Evolutionary conservation across 2,113 vertebrate genomes (phyloP).

Genomic region (Alexandromys fortis): DNA sequence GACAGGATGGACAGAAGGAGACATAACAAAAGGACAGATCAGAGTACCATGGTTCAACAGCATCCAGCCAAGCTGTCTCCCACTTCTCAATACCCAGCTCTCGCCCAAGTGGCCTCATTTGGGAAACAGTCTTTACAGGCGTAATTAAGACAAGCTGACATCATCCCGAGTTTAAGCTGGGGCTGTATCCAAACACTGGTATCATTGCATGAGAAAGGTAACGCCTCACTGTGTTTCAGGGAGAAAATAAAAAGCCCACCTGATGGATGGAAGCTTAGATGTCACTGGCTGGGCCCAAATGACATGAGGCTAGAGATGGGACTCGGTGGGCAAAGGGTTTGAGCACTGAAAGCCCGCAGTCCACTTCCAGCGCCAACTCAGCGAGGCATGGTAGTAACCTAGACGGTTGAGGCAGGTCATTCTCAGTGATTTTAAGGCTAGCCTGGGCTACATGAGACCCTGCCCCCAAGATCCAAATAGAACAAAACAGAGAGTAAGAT

Average conservation of each 20-base stretch:
- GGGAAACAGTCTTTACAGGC: not conserved
- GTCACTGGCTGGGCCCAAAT: not conserved
- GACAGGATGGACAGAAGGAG: not conserved
- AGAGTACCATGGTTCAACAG: not conserved
- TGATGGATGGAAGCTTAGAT: not conserved
- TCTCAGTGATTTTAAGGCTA: not conserved
- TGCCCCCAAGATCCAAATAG: not conserved
- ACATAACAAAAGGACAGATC: not conserved
- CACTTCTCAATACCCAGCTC: not conserved
- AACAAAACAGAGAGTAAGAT: not conserved
- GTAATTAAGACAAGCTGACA: not conserved
- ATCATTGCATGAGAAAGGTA: not conserved
- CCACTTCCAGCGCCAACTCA: not conserved
- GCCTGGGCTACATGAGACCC: not conserved
- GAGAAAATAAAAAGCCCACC: not conserved
- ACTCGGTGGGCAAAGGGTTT: not conserved
- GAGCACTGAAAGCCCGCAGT: not conserved
- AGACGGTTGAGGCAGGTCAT: not conserved
- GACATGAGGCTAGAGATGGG: no score
- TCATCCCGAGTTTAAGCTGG: not conserved
- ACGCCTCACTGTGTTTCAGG: not conserved
- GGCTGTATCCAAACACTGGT: not conserved
- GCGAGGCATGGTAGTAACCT: no score
- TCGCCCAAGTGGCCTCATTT: not conserved
- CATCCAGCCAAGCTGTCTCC: not conserved